phyloP scores from a whole-genome alignment of 2,888 invertebrate species.

The Loripinus fragilis region DNA sequence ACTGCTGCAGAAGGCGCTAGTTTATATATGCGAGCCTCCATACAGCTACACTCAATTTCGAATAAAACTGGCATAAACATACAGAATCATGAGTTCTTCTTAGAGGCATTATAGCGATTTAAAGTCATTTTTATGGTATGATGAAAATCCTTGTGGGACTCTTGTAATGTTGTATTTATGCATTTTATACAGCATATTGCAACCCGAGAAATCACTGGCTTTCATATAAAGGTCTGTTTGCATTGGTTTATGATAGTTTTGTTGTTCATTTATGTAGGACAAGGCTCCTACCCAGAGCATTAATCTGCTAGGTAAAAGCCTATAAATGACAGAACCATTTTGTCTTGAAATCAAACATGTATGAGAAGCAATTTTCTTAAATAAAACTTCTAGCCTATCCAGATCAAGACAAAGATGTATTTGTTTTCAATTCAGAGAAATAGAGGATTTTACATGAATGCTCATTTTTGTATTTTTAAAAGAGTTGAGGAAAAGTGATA shows the following conservation, averaged over 20 bases:
- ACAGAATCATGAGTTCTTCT: conserved; percentile 2
- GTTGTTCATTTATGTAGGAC: background rate
- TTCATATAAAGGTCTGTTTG: background rate
- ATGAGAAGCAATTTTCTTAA: conserved; percentile 1
- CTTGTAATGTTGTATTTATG: background rate
- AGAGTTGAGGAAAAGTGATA: no score
- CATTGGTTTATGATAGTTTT: background rate
- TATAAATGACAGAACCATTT: conserved; percentile 11
- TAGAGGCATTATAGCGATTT: conserved; percentile 11
- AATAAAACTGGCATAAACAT: conserved; percentile 25
- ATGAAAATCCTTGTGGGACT: background rate
- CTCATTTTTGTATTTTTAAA: no score
- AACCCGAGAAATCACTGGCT: conserved; percentile 9
- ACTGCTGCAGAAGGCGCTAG: conserved; percentile 5
- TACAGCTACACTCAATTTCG: conserved; percentile 17
- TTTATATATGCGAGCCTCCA: conserved; percentile 21
- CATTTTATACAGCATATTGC: conserved; percentile 1
- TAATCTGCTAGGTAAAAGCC: conserved; percentile 4
- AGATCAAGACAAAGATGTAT: no score
- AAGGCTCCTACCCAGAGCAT: background rate
- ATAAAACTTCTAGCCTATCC: no score
- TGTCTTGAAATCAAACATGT: conserved; percentile 10
- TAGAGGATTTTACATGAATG: no score
- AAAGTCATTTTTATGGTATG: conserved; percentile 13
- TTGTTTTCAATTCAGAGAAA: no score